Evolutionary conservation across 2,113 vertebrate genomes (phyloP).

Genomic region (Nyctibius bracteatus): DNA sequence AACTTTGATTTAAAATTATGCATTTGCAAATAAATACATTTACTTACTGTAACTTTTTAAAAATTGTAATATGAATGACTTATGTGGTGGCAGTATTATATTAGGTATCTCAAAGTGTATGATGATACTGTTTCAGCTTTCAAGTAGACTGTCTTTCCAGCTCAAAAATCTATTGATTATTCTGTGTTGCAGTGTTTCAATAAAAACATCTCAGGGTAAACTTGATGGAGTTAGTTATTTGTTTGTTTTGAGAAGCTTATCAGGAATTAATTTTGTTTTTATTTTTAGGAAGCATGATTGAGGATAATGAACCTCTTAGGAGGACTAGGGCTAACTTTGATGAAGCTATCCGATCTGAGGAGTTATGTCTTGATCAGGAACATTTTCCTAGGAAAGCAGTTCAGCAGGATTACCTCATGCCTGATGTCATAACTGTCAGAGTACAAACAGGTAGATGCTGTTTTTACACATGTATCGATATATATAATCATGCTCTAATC

Average conservation of each 20-base stretch:
- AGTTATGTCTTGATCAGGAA: constrained; percentile 67
- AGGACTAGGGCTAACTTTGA: constrained; percentile 71
- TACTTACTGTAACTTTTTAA: background rate
- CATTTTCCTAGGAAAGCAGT: constrained; percentile 45
- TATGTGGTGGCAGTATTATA: background rate
- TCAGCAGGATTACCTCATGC: constrained; percentile 71
- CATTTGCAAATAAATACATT: background rate
- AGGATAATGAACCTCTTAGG: constrained; percentile 69
- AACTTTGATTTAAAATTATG: background rate
- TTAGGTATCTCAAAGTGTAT: background rate
- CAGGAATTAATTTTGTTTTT: background rate
- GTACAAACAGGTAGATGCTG: constrained; percentile 76
- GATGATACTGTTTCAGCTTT: background rate
- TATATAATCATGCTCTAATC: background rate
- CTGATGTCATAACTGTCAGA: constrained; percentile 81
- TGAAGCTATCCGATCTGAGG: constrained; percentile 74
- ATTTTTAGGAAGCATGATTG: constrained; percentile 70
- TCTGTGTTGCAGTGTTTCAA: background rate
- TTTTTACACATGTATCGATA: background rate
- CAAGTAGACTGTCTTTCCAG: background rate
- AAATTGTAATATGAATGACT: background rate
- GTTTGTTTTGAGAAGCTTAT: background rate
- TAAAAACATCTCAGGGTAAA: background rate
- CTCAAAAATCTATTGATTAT: background rate
- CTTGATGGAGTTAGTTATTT: background rate